A percentile compares a stretch with the other conserved stretches of the same genome.
Conservation (phyloP, 23 tunicate species). For the Trididemnum clinides region DNA sequence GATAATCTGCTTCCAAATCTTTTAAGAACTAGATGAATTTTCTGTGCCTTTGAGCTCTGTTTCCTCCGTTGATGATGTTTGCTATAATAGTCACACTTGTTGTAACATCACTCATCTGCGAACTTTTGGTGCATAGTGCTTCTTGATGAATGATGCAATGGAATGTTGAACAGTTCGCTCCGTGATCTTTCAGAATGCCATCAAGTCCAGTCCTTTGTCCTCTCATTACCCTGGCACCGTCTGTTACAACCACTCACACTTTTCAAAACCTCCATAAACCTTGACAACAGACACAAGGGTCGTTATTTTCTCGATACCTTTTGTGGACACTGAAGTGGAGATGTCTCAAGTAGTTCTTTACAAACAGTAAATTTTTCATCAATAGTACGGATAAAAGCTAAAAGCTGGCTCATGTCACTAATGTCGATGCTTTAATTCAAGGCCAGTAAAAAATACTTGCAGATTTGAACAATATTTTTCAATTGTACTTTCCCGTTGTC, state of each 20-base stretch:
- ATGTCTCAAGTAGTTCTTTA: too few species aligned
- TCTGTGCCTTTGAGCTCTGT: constrained; percentile 13
- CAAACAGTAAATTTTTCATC: too few species aligned
- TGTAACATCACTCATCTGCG: constrained; percentile 8
- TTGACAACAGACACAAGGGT: constrained; percentile 20
- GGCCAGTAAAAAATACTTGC: too few species aligned
- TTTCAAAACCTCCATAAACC: constrained; percentile 33
- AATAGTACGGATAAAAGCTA: too few species aligned
- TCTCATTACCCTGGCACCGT: constrained; percentile 32
- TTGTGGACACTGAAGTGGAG: too few species aligned
- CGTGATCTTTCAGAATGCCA: constrained; percentile 31
- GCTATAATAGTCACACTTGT: constrained; percentile 3
- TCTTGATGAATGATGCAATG: constrained; percentile 48
- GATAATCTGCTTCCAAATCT: constrained; percentile 31
- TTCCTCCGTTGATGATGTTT: constrained; percentile 26
- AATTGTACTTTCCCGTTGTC: too few species aligned
- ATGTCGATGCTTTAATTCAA: too few species aligned
- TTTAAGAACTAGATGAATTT: constrained; percentile 34
- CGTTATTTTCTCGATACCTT: too few species aligned
- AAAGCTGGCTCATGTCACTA: too few species aligned
- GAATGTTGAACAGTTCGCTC: constrained; percentile 32
- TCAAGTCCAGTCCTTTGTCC: neutral
- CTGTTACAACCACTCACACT: constrained; percentile 19
- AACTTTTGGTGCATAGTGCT: constrained; percentile 19
- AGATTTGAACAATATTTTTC: too few species aligned